phyloP scores from a whole-genome alignment of 2,797 vertebrate genomes.

The Periparus ater region DNA sequence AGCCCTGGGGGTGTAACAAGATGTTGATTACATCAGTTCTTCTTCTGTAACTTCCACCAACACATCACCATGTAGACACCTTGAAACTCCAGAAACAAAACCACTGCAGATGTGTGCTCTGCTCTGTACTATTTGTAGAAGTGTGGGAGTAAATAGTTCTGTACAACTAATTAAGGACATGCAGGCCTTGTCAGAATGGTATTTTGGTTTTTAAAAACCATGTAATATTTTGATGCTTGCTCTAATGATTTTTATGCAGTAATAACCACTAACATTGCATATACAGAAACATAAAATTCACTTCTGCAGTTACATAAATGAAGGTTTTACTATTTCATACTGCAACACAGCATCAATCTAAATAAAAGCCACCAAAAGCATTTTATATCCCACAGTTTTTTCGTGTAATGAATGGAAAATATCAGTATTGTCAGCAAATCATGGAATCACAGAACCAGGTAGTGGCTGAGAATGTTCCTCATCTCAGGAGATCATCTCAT shows the following conservation, averaged over 20 bases:
- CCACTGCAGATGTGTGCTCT: neutral
- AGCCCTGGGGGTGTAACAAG: neutral
- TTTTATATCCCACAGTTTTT: neutral
- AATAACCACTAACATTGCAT: neutral
- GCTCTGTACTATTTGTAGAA: neutral
- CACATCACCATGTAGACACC: neutral
- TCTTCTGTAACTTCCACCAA: neutral
- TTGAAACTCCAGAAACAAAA: neutral
- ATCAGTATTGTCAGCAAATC: neutral
- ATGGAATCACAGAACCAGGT: neutral
- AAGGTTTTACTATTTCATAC: neutral
- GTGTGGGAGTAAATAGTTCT: neutral
- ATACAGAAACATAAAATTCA: neutral
- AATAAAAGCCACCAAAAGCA: neutral
- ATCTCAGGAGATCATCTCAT: neutral
- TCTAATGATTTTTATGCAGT: too few species aligned
- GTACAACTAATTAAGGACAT: neutral
- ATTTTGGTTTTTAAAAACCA: neutral
- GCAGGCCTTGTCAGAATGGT: neutral
- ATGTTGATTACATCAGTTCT: neutral
- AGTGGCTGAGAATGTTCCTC: neutral
- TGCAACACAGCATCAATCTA: neutral
- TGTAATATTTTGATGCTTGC: neutral
- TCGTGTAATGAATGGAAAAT: neutral
- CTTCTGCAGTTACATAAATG: neutral